phyloP scores from a whole-genome alignment of 35 echinoderm and acorn worm species.

The Heliocidaris erythrogramma region DNA sequence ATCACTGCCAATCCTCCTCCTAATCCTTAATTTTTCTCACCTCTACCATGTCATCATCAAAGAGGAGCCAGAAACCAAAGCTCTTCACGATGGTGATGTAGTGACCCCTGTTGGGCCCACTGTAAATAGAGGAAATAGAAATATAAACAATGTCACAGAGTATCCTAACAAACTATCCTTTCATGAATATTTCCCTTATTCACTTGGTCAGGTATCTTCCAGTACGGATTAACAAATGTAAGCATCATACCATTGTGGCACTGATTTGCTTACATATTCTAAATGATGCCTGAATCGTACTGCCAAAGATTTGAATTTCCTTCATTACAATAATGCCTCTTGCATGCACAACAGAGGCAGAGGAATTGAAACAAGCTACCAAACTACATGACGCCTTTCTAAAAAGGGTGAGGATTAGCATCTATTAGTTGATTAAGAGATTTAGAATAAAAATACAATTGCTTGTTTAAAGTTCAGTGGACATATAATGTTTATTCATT shows the following conservation, averaged over 20 bases:
- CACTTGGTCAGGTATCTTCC: not conserved
- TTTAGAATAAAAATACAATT: not conserved
- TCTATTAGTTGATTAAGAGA: not conserved
- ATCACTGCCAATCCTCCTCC: not conserved
- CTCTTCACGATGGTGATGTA: constrained; percentile 99
- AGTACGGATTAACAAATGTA: no score
- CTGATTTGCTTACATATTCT: no score
- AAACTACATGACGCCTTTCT: no score
- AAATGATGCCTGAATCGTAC: no score
- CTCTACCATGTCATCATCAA: constrained; percentile 99
- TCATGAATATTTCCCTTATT: not conserved
- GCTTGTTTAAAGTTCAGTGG: no score
- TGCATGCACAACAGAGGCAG: no score
- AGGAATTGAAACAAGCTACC: no score
- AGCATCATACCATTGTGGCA: no score
- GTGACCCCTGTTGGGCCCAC: constrained; percentile 99
- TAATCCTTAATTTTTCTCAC: constrained; percentile 54
- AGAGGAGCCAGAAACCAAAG: constrained; percentile 95
- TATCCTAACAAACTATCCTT: no score
- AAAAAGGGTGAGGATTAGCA: no score
- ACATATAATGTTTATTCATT: not conserved
- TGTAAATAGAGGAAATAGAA: constrained; percentile 55
- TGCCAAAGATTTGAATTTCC: no score
- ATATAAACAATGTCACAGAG: not conserved
- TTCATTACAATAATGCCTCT: no score